These are phyloP conservation scores for Mycetomoellerius zeteki DNA, from an alignment of 1,140 invertebrate species.

Conservation along the genomic window DNA sequence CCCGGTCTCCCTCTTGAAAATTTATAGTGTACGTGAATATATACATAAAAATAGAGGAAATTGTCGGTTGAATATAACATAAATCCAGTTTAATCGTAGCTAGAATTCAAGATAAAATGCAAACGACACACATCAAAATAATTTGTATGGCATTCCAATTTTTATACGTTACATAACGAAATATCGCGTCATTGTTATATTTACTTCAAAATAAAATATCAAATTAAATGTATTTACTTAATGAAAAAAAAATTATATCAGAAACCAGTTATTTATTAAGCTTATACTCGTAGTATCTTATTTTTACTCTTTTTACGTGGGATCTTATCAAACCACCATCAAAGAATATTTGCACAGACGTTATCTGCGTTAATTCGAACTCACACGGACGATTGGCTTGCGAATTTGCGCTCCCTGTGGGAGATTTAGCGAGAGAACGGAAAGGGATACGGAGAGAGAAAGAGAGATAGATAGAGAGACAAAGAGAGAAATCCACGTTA, in stretches of 20 bases:
- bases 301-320: neutral
- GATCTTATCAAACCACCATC: slow-evolving; percentile 6
- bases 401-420: slow-evolving; percentile 31
- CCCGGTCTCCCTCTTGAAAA: neutral
- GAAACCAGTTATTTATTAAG: slow-evolving; percentile 22
- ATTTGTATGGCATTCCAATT: neutral
- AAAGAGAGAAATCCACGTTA: slow-evolving; percentile 66
- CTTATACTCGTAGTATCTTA: too few relatives aligned
- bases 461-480: slow-evolving; percentile 1
- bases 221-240: neutral
- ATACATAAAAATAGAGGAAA: neutral
- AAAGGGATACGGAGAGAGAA: neutral
- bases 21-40: neutral
- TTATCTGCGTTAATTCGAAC: slow-evolving; percentile 29
- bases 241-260: neutral
- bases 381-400: slow-evolving; percentile 49
- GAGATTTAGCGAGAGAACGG: neutral
- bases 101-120: neutral
- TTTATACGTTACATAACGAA: neutral
- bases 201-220: neutral
- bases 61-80: neutral
- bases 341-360: neutral
- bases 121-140: neutral
- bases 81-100: slow-evolving; percentile 5
- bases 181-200: neutral